A percentile compares a stretch with the other conserved stretches of the same genome.
Conservation (phyloP, 2,888 invertebrate species). For the Micoletzkya japonica region DNA sequence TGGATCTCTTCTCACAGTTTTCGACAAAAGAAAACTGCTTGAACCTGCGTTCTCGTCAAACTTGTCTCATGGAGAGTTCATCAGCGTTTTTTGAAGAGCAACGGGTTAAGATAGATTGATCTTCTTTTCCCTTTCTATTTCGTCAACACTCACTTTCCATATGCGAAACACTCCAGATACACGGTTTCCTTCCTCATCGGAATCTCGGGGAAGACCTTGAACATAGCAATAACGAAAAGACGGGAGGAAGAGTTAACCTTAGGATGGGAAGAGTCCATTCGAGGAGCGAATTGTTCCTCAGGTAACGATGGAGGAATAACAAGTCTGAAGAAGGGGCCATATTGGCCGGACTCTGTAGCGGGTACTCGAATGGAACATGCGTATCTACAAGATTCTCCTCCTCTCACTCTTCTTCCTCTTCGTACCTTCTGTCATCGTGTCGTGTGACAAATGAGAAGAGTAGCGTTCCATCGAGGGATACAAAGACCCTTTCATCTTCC, state of each 20-base stretch:
- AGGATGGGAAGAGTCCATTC: slow-evolving; percentile 54
- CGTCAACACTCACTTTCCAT: slow-evolving; percentile 55
- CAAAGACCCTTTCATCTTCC: slow-evolving; percentile 53
- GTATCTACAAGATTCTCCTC: slow-evolving; percentile 40
- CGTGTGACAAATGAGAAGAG: slow-evolving; percentile 52
- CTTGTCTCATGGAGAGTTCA: too few species aligned
- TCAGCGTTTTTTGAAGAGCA: too few species aligned
- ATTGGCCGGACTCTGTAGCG: slow-evolving; percentile 58
- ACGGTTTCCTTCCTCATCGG: slow-evolving; percentile 55
- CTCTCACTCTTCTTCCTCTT: background rate
- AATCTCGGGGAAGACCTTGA: slow-evolving; percentile 55
- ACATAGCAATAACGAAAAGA: background rate
- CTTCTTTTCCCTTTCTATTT: too few species aligned
- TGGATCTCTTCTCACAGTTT: too few species aligned
- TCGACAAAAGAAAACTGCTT: too few species aligned
- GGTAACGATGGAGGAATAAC: slow-evolving; percentile 36
- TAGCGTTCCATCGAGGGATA: slow-evolving; percentile 61
- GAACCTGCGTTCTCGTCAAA: too few species aligned
- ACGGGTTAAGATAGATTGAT: too few species aligned
- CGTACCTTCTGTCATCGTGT: slow-evolving; percentile 56
- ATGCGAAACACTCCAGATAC: slow-evolving; percentile 62
- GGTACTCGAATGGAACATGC: slow-evolving; percentile 58
- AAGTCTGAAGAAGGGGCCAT: slow-evolving; percentile 62
- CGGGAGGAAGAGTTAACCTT: background rate
- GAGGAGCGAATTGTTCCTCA: slow-evolving; percentile 40